Evolutionary conservation across 2,888 invertebrate species (phyloP).

Genomic region (Myathropa florea): DNA sequence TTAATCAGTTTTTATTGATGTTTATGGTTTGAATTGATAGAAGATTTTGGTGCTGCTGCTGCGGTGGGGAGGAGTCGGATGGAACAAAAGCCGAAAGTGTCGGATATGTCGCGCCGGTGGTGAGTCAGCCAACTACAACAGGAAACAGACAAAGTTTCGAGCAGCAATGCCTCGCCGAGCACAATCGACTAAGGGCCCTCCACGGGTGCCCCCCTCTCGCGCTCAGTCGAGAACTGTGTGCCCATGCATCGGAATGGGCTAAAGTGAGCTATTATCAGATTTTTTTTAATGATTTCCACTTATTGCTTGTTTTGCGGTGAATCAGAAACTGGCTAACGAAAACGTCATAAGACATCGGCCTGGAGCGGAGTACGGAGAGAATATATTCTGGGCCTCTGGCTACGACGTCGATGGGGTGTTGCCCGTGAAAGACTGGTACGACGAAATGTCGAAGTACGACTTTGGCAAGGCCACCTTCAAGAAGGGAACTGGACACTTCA

Average conservation of each 20-base stretch:
- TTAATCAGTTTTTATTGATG: neutral
- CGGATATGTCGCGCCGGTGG: neutral
- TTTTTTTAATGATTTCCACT: neutral
- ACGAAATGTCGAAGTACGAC: conserved; percentile 86
- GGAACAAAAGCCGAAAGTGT: neutral
- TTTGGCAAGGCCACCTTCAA: conserved; percentile 85
- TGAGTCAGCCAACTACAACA: neutral
- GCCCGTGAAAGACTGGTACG: conserved; percentile 91
- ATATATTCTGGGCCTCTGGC: conserved; percentile 90
- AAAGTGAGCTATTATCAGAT: conserved; percentile 77
- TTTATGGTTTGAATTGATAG: neutral
- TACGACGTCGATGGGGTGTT: conserved; percentile 85
- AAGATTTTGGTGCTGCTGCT: neutral
- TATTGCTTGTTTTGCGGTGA: neutral
- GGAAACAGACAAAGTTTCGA: conserved; percentile 79
- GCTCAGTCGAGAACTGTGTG: conserved; percentile 85
- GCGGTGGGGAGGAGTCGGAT: neutral
- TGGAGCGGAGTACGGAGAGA: conserved; percentile 91
- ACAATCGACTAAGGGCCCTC: conserved; percentile 86
- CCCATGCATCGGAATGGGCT: conserved; percentile 88
- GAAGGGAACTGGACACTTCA: conserved; percentile 89
- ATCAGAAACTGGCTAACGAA: conserved; percentile 44
- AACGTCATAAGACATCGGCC: conserved; percentile 85
- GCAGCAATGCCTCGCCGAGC: conserved; percentile 87
- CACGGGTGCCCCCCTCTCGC: conserved; percentile 87